Base-by-base conservation (phyloP, 2,888 invertebrate genomes). In the Microctonus brassicae region DNA sequence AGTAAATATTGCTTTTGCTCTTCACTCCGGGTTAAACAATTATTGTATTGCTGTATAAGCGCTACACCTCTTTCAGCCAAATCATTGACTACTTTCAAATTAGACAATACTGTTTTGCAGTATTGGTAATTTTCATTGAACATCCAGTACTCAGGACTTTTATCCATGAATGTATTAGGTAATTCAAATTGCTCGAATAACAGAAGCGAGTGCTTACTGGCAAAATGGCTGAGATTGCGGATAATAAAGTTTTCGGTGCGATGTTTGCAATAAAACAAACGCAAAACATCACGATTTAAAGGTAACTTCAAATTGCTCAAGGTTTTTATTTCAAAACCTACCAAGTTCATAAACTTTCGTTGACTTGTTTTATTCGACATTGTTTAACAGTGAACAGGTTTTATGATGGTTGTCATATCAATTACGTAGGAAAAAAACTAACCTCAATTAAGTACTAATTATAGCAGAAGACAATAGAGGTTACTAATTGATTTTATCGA, bases 41-140 rank as follows among this genome's bases (percentile, higher is more conserved):
- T 62, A 52, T 47, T 61, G 42, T 64, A 70, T 39, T 64, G 29
- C 24, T 64, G 34, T 5, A 64, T 70, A 2, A 70, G 36, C 17
- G 52, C 55, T n/a, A 64, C 57, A 7, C 55, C 70, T 42, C 57
- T 42, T 22, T 64, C 64, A 11, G 47, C 70, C 10, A 64, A 10
- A 64, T 70, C 64, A 57, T 63, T 70, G 1, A 65, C 47, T 13
- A 60, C 65, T 69, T 52, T 60, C 29, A 69, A 57, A 26, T 58
- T 22, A 6, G 29, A 47, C 3, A 47, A 9, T 22, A 69, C 26
- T 9, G 17, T 10, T 60, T 29, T 39, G 22, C 61, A 36, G 2
- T 22, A 0, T 39, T 22, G 13, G 10, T 62, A 62, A 62, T 62
- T 13, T 36, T 36, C 11, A 62, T 62, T 39, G 20, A 2, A 39